Percentiles rank a stretch among this genome's conserved stretches.
These are phyloP conservation scores for Danio rerio DNA, from an alignment of 2,113 vertebrate genomes.

Conservation along the genomic window GRCz12tu NC_133183.1:23930001-23930500, in stretches of 20 bases:
- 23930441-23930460: too few relatives aligned
- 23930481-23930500: too few relatives aligned
- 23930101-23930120: constrained; percentile 3
- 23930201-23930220: not conserved
- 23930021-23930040: constrained; percentile 20
- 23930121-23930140: not conserved
- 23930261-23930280: not conserved
- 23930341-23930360: too few relatives aligned
- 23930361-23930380: too few relatives aligned
- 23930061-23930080: constrained; percentile 6
- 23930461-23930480: too few relatives aligned
- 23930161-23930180: not conserved
- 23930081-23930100: not conserved
- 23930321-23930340: not conserved
- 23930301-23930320: not conserved
- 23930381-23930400: too few relatives aligned
- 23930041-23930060: constrained; percentile 7
- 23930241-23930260: not conserved
- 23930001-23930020: not conserved
- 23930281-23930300: not conserved
- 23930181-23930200: not conserved
- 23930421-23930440: too few relatives aligned
- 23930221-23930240: not conserved
- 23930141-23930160: constrained; percentile 4
- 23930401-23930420: too few relatives aligned